phyloP scores from a whole-genome alignment of 2,113 vertebrate genomes.

The Chroicocephalus ridibundus region DNA sequence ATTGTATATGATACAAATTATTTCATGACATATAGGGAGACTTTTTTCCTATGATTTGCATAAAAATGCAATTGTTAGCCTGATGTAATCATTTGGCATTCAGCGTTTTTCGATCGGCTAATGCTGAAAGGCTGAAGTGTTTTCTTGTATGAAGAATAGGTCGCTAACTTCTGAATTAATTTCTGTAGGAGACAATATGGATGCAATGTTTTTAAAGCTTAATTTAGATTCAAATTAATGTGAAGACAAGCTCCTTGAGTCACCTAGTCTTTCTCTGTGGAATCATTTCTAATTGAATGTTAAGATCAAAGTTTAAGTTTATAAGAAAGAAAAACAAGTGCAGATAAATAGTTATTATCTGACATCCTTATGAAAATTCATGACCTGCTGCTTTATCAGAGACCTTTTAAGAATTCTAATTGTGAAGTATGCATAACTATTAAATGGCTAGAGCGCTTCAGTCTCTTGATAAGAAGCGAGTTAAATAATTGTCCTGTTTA shows the following conservation, averaged over 20 bases:
- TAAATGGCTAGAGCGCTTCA: constrained; percentile 72
- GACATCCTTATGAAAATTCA: constrained; percentile 82
- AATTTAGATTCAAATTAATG: constrained; percentile 59
- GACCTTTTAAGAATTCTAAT: constrained; percentile 81
- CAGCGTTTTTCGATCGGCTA: background rate
- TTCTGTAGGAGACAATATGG: constrained; percentile 19
- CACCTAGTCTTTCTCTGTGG: constrained; percentile 70
- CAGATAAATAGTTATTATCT: constrained; percentile 84
- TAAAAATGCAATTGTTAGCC: constrained; percentile 21
- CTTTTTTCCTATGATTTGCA: background rate
- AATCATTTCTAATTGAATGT: constrained; percentile 82
- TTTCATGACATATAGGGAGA: background rate
- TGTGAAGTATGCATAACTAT: constrained; percentile 79
- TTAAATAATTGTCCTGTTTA: constrained; percentile 89
- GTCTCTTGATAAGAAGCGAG: constrained; percentile 84
- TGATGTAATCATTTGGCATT: constrained; percentile 21
- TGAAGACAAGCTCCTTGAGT: constrained; percentile 52
- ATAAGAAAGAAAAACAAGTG: constrained; percentile 85
- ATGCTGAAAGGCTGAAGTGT: background rate
- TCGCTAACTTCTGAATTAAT: constrained; percentile 45
- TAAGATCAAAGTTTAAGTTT: constrained; percentile 86
- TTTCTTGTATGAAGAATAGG: constrained; percentile 10
- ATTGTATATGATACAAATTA: background rate
- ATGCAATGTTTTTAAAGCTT: constrained; percentile 51
- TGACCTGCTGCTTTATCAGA: constrained; percentile 76